Evolutionary conservation across 2,797 vertebrate species (phyloP).

Genomic region (Okamejei kenojei): DNA sequence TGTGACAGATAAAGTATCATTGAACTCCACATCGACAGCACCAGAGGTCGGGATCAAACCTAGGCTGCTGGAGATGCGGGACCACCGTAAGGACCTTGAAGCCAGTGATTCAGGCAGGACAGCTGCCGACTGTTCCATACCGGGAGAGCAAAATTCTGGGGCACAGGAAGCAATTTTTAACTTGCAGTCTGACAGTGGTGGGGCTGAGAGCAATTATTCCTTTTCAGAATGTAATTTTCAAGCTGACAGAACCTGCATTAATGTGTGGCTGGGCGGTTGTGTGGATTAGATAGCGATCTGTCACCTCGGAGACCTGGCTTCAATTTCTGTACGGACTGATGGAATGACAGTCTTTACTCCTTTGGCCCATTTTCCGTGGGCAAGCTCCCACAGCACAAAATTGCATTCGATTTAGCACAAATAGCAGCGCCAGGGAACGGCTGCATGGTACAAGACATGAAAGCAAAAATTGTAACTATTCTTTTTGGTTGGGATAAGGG

Average conservation of each 20-base stretch:
- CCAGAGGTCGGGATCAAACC: no score
- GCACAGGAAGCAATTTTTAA: neutral
- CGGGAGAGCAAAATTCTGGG: neutral
- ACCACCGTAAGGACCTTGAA: no score
- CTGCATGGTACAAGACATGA: neutral
- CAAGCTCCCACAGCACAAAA: neutral
- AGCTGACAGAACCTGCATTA: slow-evolving; percentile 14
- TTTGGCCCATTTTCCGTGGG: neutral
- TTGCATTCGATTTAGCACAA: neutral
- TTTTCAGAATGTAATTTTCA: slow-evolving; percentile 29
- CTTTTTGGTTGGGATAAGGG: neutral
- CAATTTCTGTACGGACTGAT: slow-evolving; percentile 8
- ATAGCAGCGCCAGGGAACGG: neutral
- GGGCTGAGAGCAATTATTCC: slow-evolving; percentile 17
- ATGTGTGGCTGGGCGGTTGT: neutral
- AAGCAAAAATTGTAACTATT: neutral
- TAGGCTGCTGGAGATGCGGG: no score
- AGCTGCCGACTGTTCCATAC: no score
- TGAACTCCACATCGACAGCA: no score
- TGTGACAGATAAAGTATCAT: no score
- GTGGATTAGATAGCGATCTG: slow-evolving; percentile 15
- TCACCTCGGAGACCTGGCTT: neutral
- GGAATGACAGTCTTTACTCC: slow-evolving; percentile 4
- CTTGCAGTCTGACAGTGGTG: neutral
- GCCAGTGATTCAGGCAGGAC: no score